phyloP scores from a whole-genome alignment of 2,797 vertebrate genomes.

The Parambassis ranga region DNA sequence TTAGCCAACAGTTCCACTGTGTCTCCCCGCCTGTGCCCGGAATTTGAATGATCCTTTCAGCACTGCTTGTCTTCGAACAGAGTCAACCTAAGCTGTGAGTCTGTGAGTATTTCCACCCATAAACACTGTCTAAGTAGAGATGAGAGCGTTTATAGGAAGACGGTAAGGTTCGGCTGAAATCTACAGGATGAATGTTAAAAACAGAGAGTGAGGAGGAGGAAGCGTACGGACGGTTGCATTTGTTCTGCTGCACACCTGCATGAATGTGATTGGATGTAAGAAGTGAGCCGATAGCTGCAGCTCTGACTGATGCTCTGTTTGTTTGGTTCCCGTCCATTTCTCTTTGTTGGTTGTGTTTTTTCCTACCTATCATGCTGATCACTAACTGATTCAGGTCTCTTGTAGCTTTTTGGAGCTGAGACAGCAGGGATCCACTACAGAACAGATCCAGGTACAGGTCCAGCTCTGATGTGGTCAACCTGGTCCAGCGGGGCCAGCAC shows the following conservation, averaged over 20 bases:
- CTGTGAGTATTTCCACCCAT: no score
- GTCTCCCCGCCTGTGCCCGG: neutral
- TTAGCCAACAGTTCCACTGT: neutral
- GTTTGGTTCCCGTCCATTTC: no score
- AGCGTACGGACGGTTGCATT: no score
- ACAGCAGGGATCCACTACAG: neutral
- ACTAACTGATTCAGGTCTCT: no score
- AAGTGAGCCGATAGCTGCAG: neutral
- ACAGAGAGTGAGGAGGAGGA: no score
- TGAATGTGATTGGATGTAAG: constrained; percentile 3
- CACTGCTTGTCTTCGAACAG: constrained; percentile 1
- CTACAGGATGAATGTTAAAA: no score
- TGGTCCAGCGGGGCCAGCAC: neutral
- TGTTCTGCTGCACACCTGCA: neutral
- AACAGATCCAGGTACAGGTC: neutral
- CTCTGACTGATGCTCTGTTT: constrained; percentile 16
- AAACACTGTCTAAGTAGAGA: no score
- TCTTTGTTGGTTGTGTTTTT: no score
- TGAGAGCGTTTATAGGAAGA: no score
- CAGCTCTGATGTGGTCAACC: neutral
- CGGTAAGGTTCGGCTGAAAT: no score
- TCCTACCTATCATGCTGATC: no score
- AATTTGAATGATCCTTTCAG: constrained; percentile 7
- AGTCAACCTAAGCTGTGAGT: neutral
- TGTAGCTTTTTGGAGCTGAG: no score